Base-by-base conservation (phyloP, 2,888 invertebrate genomes). In the Drosophila pseudotalamancana region DNA sequence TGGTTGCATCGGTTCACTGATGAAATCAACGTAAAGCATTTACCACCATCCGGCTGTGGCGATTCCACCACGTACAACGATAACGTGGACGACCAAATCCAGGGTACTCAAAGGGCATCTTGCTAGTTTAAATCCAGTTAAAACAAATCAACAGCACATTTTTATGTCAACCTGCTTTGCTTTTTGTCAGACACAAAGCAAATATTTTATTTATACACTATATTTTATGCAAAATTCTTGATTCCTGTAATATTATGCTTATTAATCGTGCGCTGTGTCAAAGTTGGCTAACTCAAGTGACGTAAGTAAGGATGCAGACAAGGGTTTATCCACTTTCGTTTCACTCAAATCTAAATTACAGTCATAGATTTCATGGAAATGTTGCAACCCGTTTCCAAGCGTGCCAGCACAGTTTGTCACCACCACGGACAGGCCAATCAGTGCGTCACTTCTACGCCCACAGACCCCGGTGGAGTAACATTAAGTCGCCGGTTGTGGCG, bases 211-310 rank as follows among this genome's bases (percentile, higher is more conserved):
- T 61, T 21, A 37, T 39, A 43, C 46, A 56, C 42, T 51, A 42
- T 55, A 73, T 64, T 80, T 79, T 37, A 80, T 80, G 66, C 87
- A 71, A 88, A 84, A 88, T 83, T 87, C 56, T 70, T 56, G 53
- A 82, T 70, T 64, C n/a, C 46, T 53, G 39, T 54, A 59, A 50
- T 73, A 84, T 56, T 65, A 89, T 89, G 89, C 73, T 89, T 53
- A 62, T 80, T 56, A 81, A 87, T 51, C 76, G 88, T 32, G 78
- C 74, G 19, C 56, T 88, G 42, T 85, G 80, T 62, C 75, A 75
- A 55, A 74, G 64, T 54, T 85, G 83, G 87, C 63, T 72, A 46
- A 71, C 74, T 48, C 82, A 87, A 54, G 72, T 87, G 66, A 80
- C 81, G 89, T 89, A 80, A 87, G 80, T 78, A 70, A 69, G 63